Conservation (phyloP, 2,888 invertebrate genomes). For the Rhodophaea formosa region DNA sequence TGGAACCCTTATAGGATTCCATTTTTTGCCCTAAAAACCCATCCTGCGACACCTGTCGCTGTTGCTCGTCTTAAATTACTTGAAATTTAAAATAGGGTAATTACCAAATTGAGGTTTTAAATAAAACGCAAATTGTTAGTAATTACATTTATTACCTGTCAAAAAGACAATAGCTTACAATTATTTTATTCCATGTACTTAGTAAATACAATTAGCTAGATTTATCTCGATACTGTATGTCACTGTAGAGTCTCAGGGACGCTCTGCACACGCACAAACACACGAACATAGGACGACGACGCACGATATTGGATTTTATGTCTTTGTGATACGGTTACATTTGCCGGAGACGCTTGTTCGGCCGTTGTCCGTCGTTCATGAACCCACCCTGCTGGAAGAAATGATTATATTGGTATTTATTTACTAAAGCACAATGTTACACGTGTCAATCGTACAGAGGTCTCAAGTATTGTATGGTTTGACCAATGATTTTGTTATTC, state of each 20-base stretch:
- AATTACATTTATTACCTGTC: conserved; percentile 78
- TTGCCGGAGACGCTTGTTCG: conserved; percentile 75
- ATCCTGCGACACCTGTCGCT: too few relatives aligned
- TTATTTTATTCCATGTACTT: conserved; percentile 72
- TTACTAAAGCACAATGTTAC: neutral
- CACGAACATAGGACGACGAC: conserved; percentile 65
- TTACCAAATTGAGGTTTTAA: neutral
- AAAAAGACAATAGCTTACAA: conserved; percentile 76
- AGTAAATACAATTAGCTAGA: conserved; percentile 80
- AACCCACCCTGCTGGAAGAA: conserved; percentile 60
- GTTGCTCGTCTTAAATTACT: too few relatives aligned
- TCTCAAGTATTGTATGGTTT: too few relatives aligned
- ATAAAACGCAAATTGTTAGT: conserved; percentile 51
- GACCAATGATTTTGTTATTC: too few relatives aligned
- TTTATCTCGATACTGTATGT: conserved; percentile 60
- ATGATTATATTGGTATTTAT: conserved; percentile 8
- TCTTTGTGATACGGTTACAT: conserved; percentile 54
- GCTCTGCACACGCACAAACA: conserved; percentile 58
- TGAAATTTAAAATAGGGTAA: too few relatives aligned
- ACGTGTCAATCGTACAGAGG: too few relatives aligned
- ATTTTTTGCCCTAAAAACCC: too few relatives aligned
- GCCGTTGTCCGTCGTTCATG: conserved; percentile 78
- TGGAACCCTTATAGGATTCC: too few relatives aligned
- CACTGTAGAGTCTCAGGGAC: conserved; percentile 62
- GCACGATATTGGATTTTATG: conserved; percentile 46